Evolutionary conservation across 2,113 vertebrate species (phyloP), one percentile per base, ranked within the genome.

Genomic region (Nothocercus nigrocapillus): DNA sequence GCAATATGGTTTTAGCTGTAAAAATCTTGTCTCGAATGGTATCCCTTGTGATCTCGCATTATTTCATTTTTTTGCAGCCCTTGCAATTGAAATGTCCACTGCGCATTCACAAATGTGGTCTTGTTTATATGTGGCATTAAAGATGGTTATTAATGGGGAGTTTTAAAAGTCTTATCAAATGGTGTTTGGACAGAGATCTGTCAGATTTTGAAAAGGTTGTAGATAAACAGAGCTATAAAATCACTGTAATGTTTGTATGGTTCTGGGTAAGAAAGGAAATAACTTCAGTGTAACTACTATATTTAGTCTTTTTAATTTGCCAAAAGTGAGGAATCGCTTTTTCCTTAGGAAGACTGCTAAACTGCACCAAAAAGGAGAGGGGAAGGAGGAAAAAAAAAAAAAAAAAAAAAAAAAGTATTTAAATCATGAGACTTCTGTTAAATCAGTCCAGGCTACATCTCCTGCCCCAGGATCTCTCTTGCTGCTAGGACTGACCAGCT

Each of bases 221-320:
- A 45, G 93, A 89, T 94, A 95, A 95, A 91, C 91, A 92, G 67
- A 82, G 25, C 70, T 84, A 11, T 72, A 47, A 95, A 82, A 82
- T 90, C 51, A 36, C 58, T 24, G 30, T 68, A 72, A 47, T 92
- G 87, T 95, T 95, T 94, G 81, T 87, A 9, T 86, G 45, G 42
- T 93, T 94, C 62, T 89, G 81, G 34, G 30, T 79, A 92, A 61
- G 86, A 92, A 78, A 82, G 95, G 96, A 96, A 95, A 42, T 94
- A 85, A 87, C 22, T 74, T 82, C 68, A 10, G 25, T 38, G 44
- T 66, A 44, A 70, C 36, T 42, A 4, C 38, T 69, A 4, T 63
- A 30, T 87, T 87, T 87, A 85, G 22, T 36, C 2, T 69, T 83
- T 18, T 2, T 30, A 25, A 54, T 81, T 85, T 83, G 20, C 32